These are phyloP conservation scores for Gymnoscelis rufifasciata DNA, from an alignment of 2,888 invertebrate species.

Conservation along the genomic window DNA sequence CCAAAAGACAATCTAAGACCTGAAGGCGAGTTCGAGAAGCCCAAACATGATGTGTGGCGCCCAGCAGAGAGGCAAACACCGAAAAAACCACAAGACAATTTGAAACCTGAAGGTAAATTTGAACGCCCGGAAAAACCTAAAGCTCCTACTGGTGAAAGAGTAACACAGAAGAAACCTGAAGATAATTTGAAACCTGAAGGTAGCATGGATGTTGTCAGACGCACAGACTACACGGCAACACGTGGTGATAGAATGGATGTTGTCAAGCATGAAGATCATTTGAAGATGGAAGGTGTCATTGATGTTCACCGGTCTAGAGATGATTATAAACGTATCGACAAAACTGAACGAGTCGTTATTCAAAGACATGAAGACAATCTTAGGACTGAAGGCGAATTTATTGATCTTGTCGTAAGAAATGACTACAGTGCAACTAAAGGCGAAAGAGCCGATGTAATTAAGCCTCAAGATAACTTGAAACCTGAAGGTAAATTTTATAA, in stretches of 20 bases:
- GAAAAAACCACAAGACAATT: conserved; percentile 70
- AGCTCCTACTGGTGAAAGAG: conserved; percentile 55
- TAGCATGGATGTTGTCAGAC: conserved; percentile 68
- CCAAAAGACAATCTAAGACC: conserved; percentile 53
- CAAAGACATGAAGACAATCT: conserved; percentile 80
- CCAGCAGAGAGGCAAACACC: conserved; percentile 54
- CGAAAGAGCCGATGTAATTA: conserved; percentile 80
- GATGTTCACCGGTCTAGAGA: conserved; percentile 74
- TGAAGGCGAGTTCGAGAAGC: conserved; percentile 69
- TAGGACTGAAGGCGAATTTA: conserved; percentile 76
- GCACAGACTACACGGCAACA: conserved; percentile 67
- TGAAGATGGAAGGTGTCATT: conserved; percentile 83
- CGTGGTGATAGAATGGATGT: conserved; percentile 81
- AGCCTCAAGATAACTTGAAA: conserved; percentile 82
- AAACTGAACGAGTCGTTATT: conserved; percentile 72
- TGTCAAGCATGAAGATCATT: conserved; percentile 82
- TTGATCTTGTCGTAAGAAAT: conserved; percentile 69
- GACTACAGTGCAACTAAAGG: conserved; percentile 77
- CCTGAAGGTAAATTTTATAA: conserved; percentile 78
- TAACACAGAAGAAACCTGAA: conserved; percentile 55
- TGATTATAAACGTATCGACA: conserved; percentile 77
- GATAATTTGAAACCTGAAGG: conserved; percentile 83
- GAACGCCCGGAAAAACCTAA: conserved; percentile 61
- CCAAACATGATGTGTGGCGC: conserved; percentile 43
- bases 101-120: conserved; percentile 73